phyloP scores from a whole-genome alignment of 2,797 vertebrate species.

The Typhlichthys subterraneus region DNA sequence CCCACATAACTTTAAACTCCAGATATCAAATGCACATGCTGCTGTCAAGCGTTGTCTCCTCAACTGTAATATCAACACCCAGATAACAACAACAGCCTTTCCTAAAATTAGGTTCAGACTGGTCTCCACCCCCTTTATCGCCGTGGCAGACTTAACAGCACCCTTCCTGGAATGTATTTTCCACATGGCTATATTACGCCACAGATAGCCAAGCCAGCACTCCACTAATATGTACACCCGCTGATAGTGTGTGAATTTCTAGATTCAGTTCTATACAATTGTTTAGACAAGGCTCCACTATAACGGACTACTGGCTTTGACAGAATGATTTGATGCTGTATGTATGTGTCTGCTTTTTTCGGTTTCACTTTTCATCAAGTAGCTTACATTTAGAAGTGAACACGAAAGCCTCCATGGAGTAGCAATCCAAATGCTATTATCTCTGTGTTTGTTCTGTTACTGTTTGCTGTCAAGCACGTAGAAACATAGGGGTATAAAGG shows the following conservation, averaged over 20 bases:
- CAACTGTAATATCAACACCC: slow-evolving; percentile 47
- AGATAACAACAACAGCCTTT: slow-evolving; percentile 69
- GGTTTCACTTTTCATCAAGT: background rate
- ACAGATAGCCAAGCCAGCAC: slow-evolving; percentile 28
- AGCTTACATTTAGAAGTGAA: too few relatives aligned
- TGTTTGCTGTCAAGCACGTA: too few relatives aligned
- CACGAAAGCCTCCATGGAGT: too few relatives aligned
- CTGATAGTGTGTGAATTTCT: background rate
- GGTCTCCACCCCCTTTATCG: slow-evolving; percentile 28
- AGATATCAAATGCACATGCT: slow-evolving; percentile 25
- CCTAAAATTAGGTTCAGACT: slow-evolving; percentile 69
- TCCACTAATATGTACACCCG: background rate
- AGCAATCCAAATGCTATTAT: too few relatives aligned
- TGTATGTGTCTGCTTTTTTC: background rate
- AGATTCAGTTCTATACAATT: background rate
- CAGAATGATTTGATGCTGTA: background rate
- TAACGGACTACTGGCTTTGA: background rate
- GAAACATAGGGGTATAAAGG: too few relatives aligned
- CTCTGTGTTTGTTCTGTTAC: too few relatives aligned
- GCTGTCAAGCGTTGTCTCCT: slow-evolving; percentile 41
- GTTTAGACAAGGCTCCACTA: background rate
- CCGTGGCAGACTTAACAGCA: slow-evolving; percentile 48
- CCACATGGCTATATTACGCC: slow-evolving; percentile 51
- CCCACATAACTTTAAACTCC: slow-evolving; percentile 20
- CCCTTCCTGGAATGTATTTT: slow-evolving; percentile 62